Evolutionary conservation across 2,113 vertebrate genomes (phyloP).

Genomic region (Toxotes jaculatrix): DNA sequence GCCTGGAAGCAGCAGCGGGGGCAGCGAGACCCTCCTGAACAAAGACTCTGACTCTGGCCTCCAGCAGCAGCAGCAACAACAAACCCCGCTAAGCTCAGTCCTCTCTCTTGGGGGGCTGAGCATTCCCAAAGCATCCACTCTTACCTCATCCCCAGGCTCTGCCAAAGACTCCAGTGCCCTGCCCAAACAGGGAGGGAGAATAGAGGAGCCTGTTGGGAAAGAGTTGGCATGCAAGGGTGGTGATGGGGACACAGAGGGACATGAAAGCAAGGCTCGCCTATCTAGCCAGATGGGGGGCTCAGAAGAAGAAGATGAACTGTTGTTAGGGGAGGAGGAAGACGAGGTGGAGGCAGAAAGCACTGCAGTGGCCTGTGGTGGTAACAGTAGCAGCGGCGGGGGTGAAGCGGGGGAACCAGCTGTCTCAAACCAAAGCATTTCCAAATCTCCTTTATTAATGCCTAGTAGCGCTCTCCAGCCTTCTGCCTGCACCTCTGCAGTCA

Average conservation of each 20-base stretch:
- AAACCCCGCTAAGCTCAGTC: conserved; percentile 83
- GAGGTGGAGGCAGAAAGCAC: conserved; percentile 88
- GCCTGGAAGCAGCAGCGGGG: conserved; percentile 85
- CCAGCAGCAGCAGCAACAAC: conserved; percentile 84
- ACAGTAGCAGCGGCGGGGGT: conserved; percentile 85
- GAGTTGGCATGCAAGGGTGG: conserved; percentile 86
- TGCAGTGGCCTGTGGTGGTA: conserved; percentile 87
- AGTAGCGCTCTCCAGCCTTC: conserved; percentile 96
- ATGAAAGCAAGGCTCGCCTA: conserved; percentile 75
- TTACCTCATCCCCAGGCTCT: conserved; percentile 96
- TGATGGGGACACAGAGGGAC: conserved; percentile 83
- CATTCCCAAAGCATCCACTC: conserved; percentile 87
- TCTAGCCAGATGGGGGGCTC: conserved; percentile 85
- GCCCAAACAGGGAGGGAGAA: conserved; percentile 84
- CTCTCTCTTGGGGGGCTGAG: conserved; percentile 93
- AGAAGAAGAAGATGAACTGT: conserved; percentile 91
- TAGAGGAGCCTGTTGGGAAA: conserved; percentile 85
- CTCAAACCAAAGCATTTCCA: conserved; percentile 99
- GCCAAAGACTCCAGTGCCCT: conserved; percentile 91
- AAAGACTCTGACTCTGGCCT: conserved; percentile 85
- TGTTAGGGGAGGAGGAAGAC: conserved; percentile 92
- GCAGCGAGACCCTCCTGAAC: conserved; percentile 77
- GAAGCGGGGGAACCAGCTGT: conserved; percentile 95
- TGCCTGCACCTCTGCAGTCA: conserved; percentile 88
- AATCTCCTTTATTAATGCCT: conserved; percentile 99